A percentile compares a stretch with the other conserved stretches of the same genome.
phyloP scores from a whole-genome alignment of 35 echinoderm and acorn worm species.

The Holothuria glaberrima region DNA sequence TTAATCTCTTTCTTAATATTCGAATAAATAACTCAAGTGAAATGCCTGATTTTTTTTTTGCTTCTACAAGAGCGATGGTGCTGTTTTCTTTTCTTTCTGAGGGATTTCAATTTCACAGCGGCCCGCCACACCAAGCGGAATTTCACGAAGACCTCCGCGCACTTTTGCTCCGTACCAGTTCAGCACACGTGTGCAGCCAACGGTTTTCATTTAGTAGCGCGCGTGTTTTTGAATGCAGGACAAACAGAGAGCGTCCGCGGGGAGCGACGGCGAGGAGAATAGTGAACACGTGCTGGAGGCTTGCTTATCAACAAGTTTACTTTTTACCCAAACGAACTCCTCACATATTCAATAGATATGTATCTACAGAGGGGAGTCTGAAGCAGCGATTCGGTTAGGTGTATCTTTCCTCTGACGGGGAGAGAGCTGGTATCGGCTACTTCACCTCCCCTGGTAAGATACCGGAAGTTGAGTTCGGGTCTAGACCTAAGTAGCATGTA shows the following conservation, averaged over 20 bases:
- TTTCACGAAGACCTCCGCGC: not conserved
- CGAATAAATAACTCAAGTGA: conserved; percentile 29
- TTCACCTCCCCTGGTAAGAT: too few relatives aligned
- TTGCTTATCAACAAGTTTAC: conserved; percentile 49
- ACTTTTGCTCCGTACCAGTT: conserved; percentile 29
- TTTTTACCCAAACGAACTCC: conserved; percentile 17
- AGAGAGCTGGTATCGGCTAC: too few relatives aligned
- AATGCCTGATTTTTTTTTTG: conserved; percentile 34
- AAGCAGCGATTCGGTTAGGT: too few relatives aligned
- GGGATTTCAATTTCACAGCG: conserved; percentile 14
- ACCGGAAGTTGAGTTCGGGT: too few relatives aligned
- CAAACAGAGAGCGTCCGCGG: conserved; percentile 38
- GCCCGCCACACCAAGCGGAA: too few relatives aligned
- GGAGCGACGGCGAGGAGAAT: not conserved
- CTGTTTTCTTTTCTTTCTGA: conserved; percentile 32
- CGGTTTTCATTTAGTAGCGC: conserved; percentile 41
- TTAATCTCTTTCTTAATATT: conserved; percentile 24
- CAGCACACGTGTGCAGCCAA: not conserved
- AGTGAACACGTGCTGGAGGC: conserved; percentile 26
- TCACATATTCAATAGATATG: conserved; percentile 23
- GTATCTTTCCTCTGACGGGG: too few relatives aligned
- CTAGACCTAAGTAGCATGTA: too few relatives aligned
- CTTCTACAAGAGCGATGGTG: not conserved
- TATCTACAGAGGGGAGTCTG: not conserved
- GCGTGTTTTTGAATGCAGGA: conserved; percentile 47